Evolutionary conservation across 2,797 vertebrate species (phyloP).

Genomic region (Enteromius radiatus): DNA sequence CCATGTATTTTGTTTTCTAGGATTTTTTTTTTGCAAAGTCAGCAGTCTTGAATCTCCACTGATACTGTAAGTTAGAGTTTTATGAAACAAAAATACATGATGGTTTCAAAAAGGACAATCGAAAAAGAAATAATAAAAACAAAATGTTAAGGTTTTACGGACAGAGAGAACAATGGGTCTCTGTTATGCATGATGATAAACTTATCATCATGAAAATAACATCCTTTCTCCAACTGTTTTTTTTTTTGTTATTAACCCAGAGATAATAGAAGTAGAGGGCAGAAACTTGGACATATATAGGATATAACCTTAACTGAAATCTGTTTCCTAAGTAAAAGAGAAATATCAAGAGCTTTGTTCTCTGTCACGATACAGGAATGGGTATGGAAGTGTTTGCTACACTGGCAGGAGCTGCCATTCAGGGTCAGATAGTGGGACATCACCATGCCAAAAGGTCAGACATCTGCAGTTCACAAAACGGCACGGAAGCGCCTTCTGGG

Average conservation of each 20-base stretch:
- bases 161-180: neutral
- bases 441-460: conserved; percentile 65
- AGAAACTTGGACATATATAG: neutral
- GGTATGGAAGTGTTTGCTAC: conserved; percentile 71
- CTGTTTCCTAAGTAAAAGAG: conserved; percentile 13
- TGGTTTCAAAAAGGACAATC: neutral
- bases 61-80: neutral
- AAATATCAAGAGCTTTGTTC: neutral
- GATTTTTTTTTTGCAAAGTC: neutral
- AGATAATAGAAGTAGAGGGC: neutral
- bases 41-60: neutral
- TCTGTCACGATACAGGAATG: conserved; percentile 66
- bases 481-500: conserved; percentile 14
- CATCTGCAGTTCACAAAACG: conserved; percentile 59
- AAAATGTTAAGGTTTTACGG: neutral
- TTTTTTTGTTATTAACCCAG: neutral
- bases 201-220: neutral
- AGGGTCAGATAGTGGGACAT: conserved; percentile 73
- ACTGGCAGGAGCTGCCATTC: conserved; percentile 67
- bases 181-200: neutral
- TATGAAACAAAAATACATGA: neutral
- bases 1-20: neutral
- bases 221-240: neutral
- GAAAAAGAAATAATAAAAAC: neutral
- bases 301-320: neutral